Base-by-base conservation (phyloP, 2,797 vertebrate species). In the Pipistrellus nathusii region DNA sequence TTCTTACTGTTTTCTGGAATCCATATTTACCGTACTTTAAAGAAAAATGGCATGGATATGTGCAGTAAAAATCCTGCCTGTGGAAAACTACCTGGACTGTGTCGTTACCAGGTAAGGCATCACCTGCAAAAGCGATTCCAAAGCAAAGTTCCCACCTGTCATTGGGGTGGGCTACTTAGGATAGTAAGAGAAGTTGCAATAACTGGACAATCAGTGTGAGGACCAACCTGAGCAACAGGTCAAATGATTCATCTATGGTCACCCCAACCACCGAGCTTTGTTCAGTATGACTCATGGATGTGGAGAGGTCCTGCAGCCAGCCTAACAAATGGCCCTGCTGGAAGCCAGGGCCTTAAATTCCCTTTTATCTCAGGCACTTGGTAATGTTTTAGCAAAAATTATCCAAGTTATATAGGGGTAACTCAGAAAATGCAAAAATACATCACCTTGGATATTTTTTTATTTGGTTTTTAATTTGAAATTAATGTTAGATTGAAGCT, bases 101-200 rank as follows among this genome's bases (percentile, higher is more conserved):
- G 85, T 87, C 91, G 87, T 87, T 95, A 84, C 80, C 95, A 95
- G 96, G 90, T 94, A 97, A 97, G 96, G 96, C 53, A 23, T 1
- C 83, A 64, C 85, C 92, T 95, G 32, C 76, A 86, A 51, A 96
- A 89, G 94, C 97, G 95, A 96, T 80, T 95, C 95, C 41, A 23
- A 97, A 93, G 96, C 92, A 93, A 94, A 92, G 55, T 48, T 30
- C 87, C 97, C 88, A 71, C 10, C 2, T 1, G 90, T 82, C 41
- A 59, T 95, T 93, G 97, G 93, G 94, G 48, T 64, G 97, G 88
- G 94, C 91, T 1, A 64, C 41, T 90, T 69, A 85, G 83, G 25
- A 44, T 21, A 92, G 71, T 0, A 41, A 41, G 55, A 78, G 21
- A 48, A 32, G 17, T 11, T 66, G 10, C 35, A 73, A 14, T 30